Percentiles rank a stretch among this genome's conserved stretches.
phyloP scores from a whole-genome alignment of 2,797 vertebrate species.

The Coranthus polyacanthus region DNA sequence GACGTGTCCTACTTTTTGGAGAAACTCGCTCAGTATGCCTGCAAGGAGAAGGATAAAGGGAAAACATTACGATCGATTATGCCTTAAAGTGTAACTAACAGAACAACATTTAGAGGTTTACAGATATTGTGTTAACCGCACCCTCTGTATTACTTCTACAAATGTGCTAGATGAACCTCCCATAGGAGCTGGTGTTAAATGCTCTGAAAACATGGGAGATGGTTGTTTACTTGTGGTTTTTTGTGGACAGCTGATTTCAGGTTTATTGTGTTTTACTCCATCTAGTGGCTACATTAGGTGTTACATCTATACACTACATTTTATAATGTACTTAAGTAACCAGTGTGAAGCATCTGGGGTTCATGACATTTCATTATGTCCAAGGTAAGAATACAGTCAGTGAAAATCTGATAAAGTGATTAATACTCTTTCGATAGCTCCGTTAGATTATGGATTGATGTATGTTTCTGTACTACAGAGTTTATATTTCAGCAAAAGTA shows the following conservation, averaged over 20 bases:
- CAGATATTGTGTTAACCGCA: too few relatives aligned
- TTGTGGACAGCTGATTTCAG: not conserved
- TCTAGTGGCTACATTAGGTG: conserved; percentile 12
- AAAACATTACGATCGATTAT: not conserved
- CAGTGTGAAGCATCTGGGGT: too few relatives aligned
- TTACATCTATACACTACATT: not conserved
- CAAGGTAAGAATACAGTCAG: too few relatives aligned
- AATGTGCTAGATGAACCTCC: not conserved
- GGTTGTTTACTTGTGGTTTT: not conserved
- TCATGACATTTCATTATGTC: too few relatives aligned
- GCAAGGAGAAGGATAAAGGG: not conserved
- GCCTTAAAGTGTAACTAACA: too few relatives aligned
- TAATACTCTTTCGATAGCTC: too few relatives aligned
- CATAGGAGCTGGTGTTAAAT: not conserved
- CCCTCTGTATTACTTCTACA: not conserved
- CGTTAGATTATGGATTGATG: too few relatives aligned
- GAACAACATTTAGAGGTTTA: too few relatives aligned
- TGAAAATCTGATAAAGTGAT: too few relatives aligned
- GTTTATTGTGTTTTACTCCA: conserved; percentile 13
- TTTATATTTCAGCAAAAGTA: too few relatives aligned
- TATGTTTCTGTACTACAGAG: too few relatives aligned
- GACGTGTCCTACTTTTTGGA: conserved; percentile 16
- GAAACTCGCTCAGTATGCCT: conserved; percentile 5
- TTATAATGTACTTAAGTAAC: too few relatives aligned
- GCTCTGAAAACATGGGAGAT: not conserved